These are phyloP conservation scores for Eulemur mongoz DNA, from an alignment of 2,797 vertebrate genomes.

Conservation along the genomic window DNA sequence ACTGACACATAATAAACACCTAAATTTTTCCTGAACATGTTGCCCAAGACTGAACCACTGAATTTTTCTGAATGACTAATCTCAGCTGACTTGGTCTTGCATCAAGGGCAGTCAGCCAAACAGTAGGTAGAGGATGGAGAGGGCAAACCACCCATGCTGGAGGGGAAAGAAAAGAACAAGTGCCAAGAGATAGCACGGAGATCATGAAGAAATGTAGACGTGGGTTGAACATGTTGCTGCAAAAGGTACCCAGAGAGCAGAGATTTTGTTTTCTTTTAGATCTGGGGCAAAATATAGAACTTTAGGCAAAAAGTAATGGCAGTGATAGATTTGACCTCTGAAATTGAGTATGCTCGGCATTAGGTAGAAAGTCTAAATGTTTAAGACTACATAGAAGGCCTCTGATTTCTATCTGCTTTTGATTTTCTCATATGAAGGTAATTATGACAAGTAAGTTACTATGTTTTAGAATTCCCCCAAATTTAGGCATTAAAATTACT, in stretches of 20 bases:
- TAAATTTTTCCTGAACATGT: conserved; percentile 47
- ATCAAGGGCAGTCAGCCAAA: not conserved
- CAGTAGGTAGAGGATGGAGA: not conserved
- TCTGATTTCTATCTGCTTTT: conserved; percentile 22
- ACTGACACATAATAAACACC: conserved; percentile 33
- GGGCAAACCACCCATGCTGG: not conserved
- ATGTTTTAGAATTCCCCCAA: not conserved
- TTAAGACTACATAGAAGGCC: not conserved
- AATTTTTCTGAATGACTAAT: conserved; percentile 41
- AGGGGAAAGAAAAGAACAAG: too few species aligned
- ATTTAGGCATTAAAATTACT: not conserved
- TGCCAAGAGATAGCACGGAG: not conserved
- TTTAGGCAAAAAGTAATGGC: not conserved
- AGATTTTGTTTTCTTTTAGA: not conserved
- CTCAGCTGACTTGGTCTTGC: conserved; percentile 45
- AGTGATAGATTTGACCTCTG: not conserved
- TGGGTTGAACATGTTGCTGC: not conserved
- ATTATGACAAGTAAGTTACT: not conserved
- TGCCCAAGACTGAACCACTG: conserved; percentile 21
- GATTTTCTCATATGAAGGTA: not conserved
- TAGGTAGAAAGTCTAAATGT: not conserved
- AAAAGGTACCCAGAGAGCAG: not conserved
- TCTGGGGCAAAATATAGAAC: not conserved
- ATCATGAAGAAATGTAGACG: not conserved
- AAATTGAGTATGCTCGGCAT: not conserved